Base-by-base conservation (phyloP, 2,113 vertebrate species). In the Otocyon megalotis region DNA sequence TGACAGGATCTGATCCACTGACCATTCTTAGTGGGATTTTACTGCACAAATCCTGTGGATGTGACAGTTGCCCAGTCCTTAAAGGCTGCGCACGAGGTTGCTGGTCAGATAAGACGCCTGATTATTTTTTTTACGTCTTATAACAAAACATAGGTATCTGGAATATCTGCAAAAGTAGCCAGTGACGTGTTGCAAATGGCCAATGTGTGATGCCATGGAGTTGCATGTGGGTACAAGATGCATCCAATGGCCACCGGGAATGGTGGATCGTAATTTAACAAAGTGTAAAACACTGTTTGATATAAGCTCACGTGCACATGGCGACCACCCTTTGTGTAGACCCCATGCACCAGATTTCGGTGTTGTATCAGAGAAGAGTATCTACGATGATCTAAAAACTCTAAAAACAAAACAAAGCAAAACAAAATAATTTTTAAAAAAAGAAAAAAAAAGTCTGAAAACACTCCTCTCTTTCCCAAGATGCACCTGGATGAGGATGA, bases 331-430 rank as follows among this genome's bases (percentile, higher is more conserved):
- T 26, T 37, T 37, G 5, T 43, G 9, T 19, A 62, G 8, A 14
- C 15, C 37, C 32, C 1, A 6, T 2, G 9, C 2, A 16, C 28
- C 35, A 19, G 5, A 17, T 48, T 63, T 43, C 0, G 10, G 28
- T 32, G 80, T 37, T 4, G 1, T 60, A 50, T 32, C 26, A 10
- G 28, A 77, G 8, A 77, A 53, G 65, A 32, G 14, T 50, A 48
- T 50, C 48, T 28, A 0, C 19, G 37, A 50, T 77, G 26, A 30
- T 19, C 76, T 53, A 77, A 77, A 32, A 77, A 32, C 11, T 43
- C 67, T n/a, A 12, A 69, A 69, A 43, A 43, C 43, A 43, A 43
- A 43, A 43, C 43, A 43, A 43, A 43, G 6, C 43, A 43, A 43
- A 43, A 43, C 4, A 43, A 43, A 43, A 43, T 5, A 8, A 43